Conservation (phyloP, 2,888 invertebrate species). For the Hirtodrosophila histrioides region DNA sequence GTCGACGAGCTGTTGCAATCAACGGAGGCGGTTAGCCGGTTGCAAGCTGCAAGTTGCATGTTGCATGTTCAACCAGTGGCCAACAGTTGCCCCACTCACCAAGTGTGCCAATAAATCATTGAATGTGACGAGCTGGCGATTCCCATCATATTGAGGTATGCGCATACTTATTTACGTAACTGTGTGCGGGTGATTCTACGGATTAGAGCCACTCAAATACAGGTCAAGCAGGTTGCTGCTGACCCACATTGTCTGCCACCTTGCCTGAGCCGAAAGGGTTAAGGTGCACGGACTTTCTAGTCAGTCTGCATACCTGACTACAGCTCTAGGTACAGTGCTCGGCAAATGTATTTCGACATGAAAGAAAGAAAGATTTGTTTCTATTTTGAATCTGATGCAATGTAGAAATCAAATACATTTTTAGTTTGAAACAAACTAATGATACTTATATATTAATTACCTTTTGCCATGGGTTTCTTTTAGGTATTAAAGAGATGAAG, state of each 20-base stretch:
- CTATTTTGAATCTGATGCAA: no score
- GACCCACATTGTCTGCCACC: no score
- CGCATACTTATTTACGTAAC: no score
- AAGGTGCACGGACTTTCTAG: not conserved
- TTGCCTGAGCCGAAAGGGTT: not conserved
- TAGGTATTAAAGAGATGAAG: no score
- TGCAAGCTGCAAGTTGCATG: constrained; percentile 14
- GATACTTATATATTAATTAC: no score
- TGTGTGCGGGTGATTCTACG: not conserved
- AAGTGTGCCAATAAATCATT: constrained; percentile 75
- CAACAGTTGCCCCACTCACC: constrained; percentile 63
- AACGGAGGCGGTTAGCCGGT: constrained; percentile 27
- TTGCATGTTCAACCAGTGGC: constrained; percentile 38
- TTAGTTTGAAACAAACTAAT: no score
- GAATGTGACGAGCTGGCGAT: constrained; percentile 59
- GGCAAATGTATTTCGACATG: no score
- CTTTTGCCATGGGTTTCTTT: no score
- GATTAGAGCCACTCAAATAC: not conserved
- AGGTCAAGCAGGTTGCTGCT: constrained; percentile 10
- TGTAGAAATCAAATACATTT: no score
- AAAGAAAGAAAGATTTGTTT: no score
- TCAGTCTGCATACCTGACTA: not conserved
- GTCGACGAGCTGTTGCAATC: constrained; percentile 46
- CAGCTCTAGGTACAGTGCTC: no score
- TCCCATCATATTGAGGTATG: not conserved